Conservation (phyloP, 2,888 invertebrate species). For the Resseliella maxima region DNA sequence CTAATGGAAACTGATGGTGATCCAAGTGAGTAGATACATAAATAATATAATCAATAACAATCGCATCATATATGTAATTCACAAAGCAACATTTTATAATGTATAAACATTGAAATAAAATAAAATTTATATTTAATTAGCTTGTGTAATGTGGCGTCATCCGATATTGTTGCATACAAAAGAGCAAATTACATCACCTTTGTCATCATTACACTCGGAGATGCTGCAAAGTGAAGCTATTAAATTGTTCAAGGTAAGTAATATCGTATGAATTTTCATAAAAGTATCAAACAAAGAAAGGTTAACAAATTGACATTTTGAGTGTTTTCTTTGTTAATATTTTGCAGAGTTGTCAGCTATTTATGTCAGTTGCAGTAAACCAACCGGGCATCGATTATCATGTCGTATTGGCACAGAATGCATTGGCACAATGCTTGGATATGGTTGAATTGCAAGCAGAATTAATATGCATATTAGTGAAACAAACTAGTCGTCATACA, state of each 20-base stretch:
- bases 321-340: constrained; percentile 27
- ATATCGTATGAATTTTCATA: background rate
- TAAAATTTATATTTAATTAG: constrained; percentile 66
- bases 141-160: constrained; percentile 93
- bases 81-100: too few relatives aligned
- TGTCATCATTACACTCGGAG: constrained; percentile 91
- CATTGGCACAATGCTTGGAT: constrained; percentile 91
- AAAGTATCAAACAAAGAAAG: constrained; percentile 46
- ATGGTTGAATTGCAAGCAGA: constrained; percentile 92
- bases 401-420: constrained; percentile 96
- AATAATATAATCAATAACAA: too few relatives aligned
- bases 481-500: constrained; percentile 90
- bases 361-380: constrained; percentile 95
- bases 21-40: constrained; percentile 77
- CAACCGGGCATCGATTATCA: constrained; percentile 97
- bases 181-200: constrained; percentile 88
- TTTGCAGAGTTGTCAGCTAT: constrained; percentile 89
- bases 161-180: constrained; percentile 90
- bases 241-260: constrained; percentile 87
- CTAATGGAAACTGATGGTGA: constrained; percentile 97
- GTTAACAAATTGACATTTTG: constrained; percentile 57
- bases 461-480: constrained; percentile 89
- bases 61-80: too few relatives aligned
- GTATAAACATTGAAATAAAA: background rate
- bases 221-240: constrained; percentile 89